Base-by-base conservation (phyloP, 2,797 vertebrate genomes). In the Takifugu rubripes region DNA sequence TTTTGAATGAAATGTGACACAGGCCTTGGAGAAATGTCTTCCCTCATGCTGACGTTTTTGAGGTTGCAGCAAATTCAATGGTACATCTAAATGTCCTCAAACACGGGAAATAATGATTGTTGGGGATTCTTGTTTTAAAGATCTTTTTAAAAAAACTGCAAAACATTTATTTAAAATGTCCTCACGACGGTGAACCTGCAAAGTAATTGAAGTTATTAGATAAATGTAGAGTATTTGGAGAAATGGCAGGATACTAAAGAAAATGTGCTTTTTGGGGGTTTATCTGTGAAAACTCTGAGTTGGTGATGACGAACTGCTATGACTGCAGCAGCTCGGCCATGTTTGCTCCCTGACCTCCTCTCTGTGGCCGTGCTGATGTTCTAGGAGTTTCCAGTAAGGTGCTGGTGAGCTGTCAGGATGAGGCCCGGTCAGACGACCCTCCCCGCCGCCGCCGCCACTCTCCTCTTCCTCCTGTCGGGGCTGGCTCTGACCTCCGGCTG, bases 351-450 rank as follows among this genome's bases (percentile, higher is more conserved):
- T 51, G 56, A 59, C 49, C 17, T 56, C 52, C 42, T 54, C 26
- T 7, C 31, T 9, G 6, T 7, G 6, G 6, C 31, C 5, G 2
- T 33, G 6, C 2, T 68, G 62, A 60, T 68, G 69, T 44, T 54
- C 48, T 74, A 88, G 88, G 88, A 84, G 78, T 86, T 77, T 75
- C 74, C 79, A 69, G 81, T 82, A 71, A 53, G 47, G 72, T 75
- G 81, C 78, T 62, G 78, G 72, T 78, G 81, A 86, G 80, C 75
- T 57, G 27, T 83, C 92, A 94, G 85, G 86, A 98, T 98, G 96
- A 93, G 90, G 91, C 80, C 91, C 0, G 88, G 67, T 68, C 88
- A 77, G 72, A 57, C 88, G 72, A 66, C 89, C 0, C 87, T 92
- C 61, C 74, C 84, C 1, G 70, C 61, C 26, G 9, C 59, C 25